A percentile compares a stretch with the other conserved stretches of the same genome.
These are phyloP conservation scores for Carabus problematicus DNA, from an alignment of 2,888 invertebrate genomes.

Conservation along the genomic window DNA sequence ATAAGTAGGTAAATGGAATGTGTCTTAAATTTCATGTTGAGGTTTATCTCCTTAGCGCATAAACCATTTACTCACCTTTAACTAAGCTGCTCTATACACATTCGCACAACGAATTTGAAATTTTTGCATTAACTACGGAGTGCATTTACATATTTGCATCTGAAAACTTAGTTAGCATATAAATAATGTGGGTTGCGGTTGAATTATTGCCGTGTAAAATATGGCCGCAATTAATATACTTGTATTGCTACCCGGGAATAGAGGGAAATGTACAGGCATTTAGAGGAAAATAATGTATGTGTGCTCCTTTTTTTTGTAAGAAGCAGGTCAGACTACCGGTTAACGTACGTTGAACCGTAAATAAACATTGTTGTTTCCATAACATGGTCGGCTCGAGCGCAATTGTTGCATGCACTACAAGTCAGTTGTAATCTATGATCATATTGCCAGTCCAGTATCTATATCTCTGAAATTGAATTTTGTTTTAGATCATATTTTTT, in stretches of 20 bases:
- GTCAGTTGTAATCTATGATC: too few species aligned
- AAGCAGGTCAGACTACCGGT: too few species aligned
- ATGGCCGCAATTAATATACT: slow-evolving; percentile 12
- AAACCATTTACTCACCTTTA: slow-evolving; percentile 27
- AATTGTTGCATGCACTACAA: too few species aligned
- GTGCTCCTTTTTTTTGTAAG: too few species aligned
- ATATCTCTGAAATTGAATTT: too few species aligned
- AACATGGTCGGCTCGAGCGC: too few species aligned
- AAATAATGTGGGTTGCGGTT: slow-evolving; percentile 35
- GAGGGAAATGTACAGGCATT: slow-evolving; percentile 7
- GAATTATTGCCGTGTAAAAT: slow-evolving; percentile 36
- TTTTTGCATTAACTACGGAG: slow-evolving; percentile 34
- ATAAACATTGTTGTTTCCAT: too few species aligned
- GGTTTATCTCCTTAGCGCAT: slow-evolving; percentile 29
- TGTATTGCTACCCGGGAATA: background rate
- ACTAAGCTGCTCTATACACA: background rate
- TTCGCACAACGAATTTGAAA: slow-evolving; percentile 32
- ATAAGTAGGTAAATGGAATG: too few species aligned
- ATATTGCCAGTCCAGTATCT: too few species aligned
- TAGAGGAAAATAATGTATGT: background rate
- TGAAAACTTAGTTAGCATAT: slow-evolving; percentile 40
- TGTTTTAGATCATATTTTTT: too few species aligned
- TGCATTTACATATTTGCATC: slow-evolving; percentile 41
- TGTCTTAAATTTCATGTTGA: slow-evolving; percentile 20
- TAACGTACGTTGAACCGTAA: too few species aligned